Base-by-base conservation (phyloP, 2,797 vertebrate genomes). In the Schizopygopsis malacanthus region DNA sequence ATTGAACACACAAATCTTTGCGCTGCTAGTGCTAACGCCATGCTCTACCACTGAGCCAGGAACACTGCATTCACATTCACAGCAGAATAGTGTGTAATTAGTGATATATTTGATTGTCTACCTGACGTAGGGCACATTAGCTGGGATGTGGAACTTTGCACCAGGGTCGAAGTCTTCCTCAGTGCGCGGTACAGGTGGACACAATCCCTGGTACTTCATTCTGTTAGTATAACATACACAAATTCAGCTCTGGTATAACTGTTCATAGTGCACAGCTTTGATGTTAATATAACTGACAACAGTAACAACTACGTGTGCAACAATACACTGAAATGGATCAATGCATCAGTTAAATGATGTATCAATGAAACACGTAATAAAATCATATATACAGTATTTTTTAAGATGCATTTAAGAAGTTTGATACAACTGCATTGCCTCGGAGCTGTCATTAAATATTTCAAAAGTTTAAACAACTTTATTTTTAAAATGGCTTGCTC, bases 71-170 rank as follows among this genome's bases (percentile, higher is more conserved):
- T 33, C 33, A 33, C 33, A 33, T 33, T 33, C 33, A 33, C 33
- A 33, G 33, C 33, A 33, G 33, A 33, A 33, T 33, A 33, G 33
- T 33, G 33, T 33, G 33, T 33, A 33, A 33, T 33, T 79, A 9
- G n/a, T 80, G 61, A 75, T 84, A 18, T 70, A n/a, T n/a, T 71
- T 22, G 39, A 59, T 11, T 52, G n/a, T 82, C 86, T 95, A 99
- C 98, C 98, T 98, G 92, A 99, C 96, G 7, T 99, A 99, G 25
- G 98, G 98, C 16, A 99, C 98, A 0, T 96, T 99, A 79, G 98
- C 96, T 84, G 98, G 97, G 90, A 99, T 96, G 90, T 99, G 98
- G 91, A 98, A 99, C 93, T 99, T 99, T 89, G 98, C 97, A 16
- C 98, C 98, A 0, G 98, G 97, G 89, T 99, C 98, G 77, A 99